Base-by-base conservation (phyloP, 2,888 invertebrate species). In the Incurvaria masculella region DNA sequence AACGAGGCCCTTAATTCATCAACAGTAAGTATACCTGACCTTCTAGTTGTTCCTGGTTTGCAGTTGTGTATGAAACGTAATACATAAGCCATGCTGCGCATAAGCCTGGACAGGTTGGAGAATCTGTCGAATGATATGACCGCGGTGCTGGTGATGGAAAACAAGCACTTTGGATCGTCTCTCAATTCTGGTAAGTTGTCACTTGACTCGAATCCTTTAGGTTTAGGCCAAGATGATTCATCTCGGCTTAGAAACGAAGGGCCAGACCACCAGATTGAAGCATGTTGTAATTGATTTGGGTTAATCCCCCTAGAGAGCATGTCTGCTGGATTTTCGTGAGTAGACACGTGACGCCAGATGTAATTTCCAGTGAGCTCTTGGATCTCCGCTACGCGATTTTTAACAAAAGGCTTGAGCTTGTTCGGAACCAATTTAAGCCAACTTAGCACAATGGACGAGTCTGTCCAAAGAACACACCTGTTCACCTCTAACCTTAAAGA, bases 401-500 rank as follows among this genome's bases (percentile, higher is more conserved):
- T 11, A 4, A 56, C 56, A 47, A 55, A 57, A 1, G 51, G 45
- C 47, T 57, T 53, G 4, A 55, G 21, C 19, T 41, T 42, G 11
- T n/a, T 45, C 4, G 42, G 44, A 1, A 45, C 3, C 11, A 43
- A 18, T 21, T 20, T 45, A 11, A 53, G 38, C 52, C 50, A 52
- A 18, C 49, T 26, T 11, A 51, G 41, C 1, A 52, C 50, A 5
- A 51, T 44, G 10, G 48, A 46, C 8, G 51, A 52, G 18, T 54
- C 52, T 2, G 44, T 27, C 54, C 54, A 54, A n/a, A 38, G n/a
- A 47, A 10, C 10, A 23, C 5, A 23, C 10, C 6, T 23, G 23
- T 23, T 23, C 10, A 10, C 5, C 10, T 23, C 10, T 5, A 23
- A 23, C 10, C 5, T 23, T 23, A 23, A 23, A 23, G 23, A 23